Evolutionary conservation across 2,113 vertebrate genomes (phyloP), one percentile per base, ranked within the genome.

Genomic region (Gymnarchus niloticus): DNA sequence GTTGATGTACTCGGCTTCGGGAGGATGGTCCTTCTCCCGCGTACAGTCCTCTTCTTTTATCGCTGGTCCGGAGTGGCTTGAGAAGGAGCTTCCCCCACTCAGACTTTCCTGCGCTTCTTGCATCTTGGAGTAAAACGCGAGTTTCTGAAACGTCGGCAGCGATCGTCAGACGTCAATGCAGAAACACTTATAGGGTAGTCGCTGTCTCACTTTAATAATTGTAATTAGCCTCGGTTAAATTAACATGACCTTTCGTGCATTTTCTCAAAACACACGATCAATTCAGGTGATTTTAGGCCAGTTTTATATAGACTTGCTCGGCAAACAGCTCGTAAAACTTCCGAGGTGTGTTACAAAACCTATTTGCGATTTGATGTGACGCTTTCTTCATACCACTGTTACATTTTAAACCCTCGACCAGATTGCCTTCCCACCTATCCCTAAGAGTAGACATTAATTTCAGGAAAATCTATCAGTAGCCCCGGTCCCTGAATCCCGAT

Each of bases 41-140:
- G 93, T 94, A 88, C 94, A 92, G 86, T 96, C 96, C 80, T 99
- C 98, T 85, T 99, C 98, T 89, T 99, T 99, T 25, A 96, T 94
- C 87, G 94, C 94, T 91, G 96, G 87, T 0, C 95, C 92, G 5
- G 93, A 90, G 52, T 95, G 94, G 88, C 91, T 93, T 73, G 95
- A 93, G 88, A 96, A 96, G 0, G 95, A 93, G 87, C 93, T 93
- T 90, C 94, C 93, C 87, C 92, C 91, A 37, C 94, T 93, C 81
- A 89, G 85, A 77, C 95, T 95, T 65, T 98, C 97, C 25, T 95
- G 95, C 21, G 95, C 94, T 91, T 98, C 97, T 93, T 99, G 97
- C 98, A 99, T 99, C 94, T 99, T 99, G 78, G 97, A 95, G 91
- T 98, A 98, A 91, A 98, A 96, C 52, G 98, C 95, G 92, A 98